Conservation (phyloP, 2,888 invertebrate species). For the Morpho helenor region DNA sequence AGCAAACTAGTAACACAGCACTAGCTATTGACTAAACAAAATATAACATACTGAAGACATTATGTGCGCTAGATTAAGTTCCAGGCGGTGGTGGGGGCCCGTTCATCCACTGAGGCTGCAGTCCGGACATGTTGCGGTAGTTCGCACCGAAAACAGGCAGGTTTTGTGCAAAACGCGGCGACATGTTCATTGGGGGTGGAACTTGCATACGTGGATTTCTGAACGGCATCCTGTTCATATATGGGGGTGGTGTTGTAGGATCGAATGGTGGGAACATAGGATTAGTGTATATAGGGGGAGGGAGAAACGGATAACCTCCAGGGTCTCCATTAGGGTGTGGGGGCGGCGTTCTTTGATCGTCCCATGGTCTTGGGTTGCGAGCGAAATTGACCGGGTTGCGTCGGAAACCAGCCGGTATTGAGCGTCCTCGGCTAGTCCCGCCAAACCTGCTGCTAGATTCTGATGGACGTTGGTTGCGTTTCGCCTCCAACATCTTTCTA, state of each 20-base stretch:
- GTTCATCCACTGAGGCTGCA: constrained; percentile 53
- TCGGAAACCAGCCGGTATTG: constrained; percentile 48
- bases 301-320: constrained; percentile 23
- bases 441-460: constrained; percentile 67
- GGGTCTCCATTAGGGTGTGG: constrained; percentile 38
- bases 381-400: constrained; percentile 43
- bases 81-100: constrained; percentile 65
- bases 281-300: constrained; percentile 29
- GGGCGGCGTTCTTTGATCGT: constrained; percentile 41
- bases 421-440: constrained; percentile 56
- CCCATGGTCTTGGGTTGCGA: constrained; percentile 44
- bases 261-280: constrained; percentile 46
- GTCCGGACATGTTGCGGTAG: constrained; percentile 42
- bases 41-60: constrained; percentile 7
- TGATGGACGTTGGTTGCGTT: constrained; percentile 63
- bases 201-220: constrained; percentile 42
- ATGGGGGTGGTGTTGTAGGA: constrained; percentile 37
- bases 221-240: constrained; percentile 47
- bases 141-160: constrained; percentile 47
- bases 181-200: constrained; percentile 33
- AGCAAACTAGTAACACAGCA: constrained; percentile 65
- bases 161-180: constrained; percentile 41
- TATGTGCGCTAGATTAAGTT: constrained; percentile 41
- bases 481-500: constrained; percentile 39
- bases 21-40: constrained; percentile 24